Evolutionary conservation across 2,797 vertebrate genomes (phyloP).

Genomic region (Leptatherina wallacei): DNA sequence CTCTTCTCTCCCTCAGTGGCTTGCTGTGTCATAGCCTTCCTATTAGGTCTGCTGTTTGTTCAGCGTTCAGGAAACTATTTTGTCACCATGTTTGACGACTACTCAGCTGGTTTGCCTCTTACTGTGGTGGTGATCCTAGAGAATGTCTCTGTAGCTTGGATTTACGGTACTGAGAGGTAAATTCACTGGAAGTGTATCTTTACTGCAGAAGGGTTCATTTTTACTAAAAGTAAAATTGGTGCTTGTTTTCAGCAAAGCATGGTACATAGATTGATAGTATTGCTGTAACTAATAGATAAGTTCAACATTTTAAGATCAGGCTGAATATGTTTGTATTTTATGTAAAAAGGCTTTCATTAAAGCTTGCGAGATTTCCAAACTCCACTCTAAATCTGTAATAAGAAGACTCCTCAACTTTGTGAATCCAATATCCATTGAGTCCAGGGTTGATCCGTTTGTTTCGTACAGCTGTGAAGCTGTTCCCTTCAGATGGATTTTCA

Average conservation of each 20-base stretch:
- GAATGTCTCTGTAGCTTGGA: constrained; percentile 97
- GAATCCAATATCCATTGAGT: background rate
- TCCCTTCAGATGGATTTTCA: background rate
- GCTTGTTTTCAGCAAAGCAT: background rate
- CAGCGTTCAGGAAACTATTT: constrained; percentile 98
- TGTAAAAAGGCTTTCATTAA: background rate
- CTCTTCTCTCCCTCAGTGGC: constrained; percentile 80
- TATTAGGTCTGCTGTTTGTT: constrained; percentile 94
- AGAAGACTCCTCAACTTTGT: background rate
- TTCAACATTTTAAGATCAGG: background rate
- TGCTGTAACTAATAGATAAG: background rate
- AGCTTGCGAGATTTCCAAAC: too few relatives aligned
- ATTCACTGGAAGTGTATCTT: background rate
- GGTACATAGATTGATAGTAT: background rate
- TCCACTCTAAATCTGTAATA: background rate
- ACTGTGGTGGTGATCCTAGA: constrained; percentile 96
- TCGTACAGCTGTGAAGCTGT: too few relatives aligned
- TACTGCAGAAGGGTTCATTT: too few relatives aligned
- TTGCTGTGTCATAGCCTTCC: constrained; percentile 93
- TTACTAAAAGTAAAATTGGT: background rate
- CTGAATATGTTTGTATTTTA: background rate
- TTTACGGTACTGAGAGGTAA: constrained; percentile 97
- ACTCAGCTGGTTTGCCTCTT: constrained; percentile 94
- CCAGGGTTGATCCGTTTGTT: too few relatives aligned
- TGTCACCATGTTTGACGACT: constrained; percentile 98